These are phyloP conservation scores for Atractosteus spatula DNA, from an alignment of 2,113 vertebrate species.

Conservation along the genomic window DNA sequence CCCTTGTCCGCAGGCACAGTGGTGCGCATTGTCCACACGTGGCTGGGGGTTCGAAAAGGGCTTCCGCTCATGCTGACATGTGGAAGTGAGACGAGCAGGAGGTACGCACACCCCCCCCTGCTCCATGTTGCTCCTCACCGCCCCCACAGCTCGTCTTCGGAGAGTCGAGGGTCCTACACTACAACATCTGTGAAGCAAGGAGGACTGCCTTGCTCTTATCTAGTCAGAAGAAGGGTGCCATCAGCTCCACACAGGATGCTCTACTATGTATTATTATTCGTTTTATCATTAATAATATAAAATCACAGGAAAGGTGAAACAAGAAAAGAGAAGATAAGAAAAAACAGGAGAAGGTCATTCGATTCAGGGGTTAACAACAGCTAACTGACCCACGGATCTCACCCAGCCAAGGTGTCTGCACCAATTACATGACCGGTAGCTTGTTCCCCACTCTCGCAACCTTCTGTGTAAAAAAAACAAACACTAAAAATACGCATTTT, in stretches of 20 bases:
- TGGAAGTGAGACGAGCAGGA: conserved; percentile 38
- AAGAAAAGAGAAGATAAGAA: too few relatives aligned
- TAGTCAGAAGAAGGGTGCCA: conserved; percentile 15
- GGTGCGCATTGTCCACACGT: conserved; percentile 36
- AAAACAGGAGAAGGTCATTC: too few relatives aligned
- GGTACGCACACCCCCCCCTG: conserved; percentile 11
- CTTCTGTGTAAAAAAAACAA: too few relatives aligned
- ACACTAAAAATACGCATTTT: too few relatives aligned
- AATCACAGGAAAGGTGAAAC: too few relatives aligned
- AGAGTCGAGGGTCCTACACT: not conserved
- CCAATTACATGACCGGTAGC: too few relatives aligned
- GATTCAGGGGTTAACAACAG: too few relatives aligned
- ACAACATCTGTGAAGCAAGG: not conserved
- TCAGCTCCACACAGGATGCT: conserved; percentile 26
- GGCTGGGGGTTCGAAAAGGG: conserved; percentile 30
- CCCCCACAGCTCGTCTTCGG: conserved; percentile 23
- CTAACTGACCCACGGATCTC: too few relatives aligned
- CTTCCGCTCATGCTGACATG: conserved; percentile 30
- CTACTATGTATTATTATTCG: too few relatives aligned
- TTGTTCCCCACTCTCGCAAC: too few relatives aligned
- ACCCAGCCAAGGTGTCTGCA: too few relatives aligned
- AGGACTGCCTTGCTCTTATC: not conserved
- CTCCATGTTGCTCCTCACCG: conserved; percentile 36
- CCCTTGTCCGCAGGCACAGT: conserved; percentile 9
- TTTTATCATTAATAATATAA: too few relatives aligned